phyloP scores from a whole-genome alignment of 37 sponge, comb jelly and placozoan genomes.

The Chondrilla cf. caribensis region DNA sequence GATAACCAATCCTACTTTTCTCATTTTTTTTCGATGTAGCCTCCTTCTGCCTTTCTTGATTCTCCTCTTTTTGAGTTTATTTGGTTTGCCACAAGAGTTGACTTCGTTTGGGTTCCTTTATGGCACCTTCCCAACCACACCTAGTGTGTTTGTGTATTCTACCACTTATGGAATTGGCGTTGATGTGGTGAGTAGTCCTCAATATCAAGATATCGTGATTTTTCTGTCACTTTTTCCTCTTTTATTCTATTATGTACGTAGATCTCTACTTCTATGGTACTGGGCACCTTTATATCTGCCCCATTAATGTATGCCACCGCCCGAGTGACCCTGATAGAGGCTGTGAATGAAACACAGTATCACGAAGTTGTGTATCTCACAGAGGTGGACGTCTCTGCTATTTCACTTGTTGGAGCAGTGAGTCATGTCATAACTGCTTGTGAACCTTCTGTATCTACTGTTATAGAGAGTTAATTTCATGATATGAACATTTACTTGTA shows the following conservation, averaged over 20 bases:
- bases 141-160: constrained; percentile 68
- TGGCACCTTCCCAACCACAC: constrained; percentile 76
- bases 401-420: constrained; percentile 35
- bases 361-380: constrained; percentile 6
- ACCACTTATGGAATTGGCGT: constrained; percentile 39
- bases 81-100: constrained; percentile 26
- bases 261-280: constrained; percentile 67
- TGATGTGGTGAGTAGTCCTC: constrained; percentile 33
- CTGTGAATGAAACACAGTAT: constrained; percentile 22
- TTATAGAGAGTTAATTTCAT: too few species aligned
- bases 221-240: not conserved
- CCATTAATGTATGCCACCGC: constrained; percentile 72
- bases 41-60: constrained; percentile 46
- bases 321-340: constrained; percentile 41
- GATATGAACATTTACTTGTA: too few species aligned
- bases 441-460: too few species aligned
- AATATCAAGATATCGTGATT: too few species aligned
- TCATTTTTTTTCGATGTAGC: too few species aligned
- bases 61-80: constrained; percentile 9
- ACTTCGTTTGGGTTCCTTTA: constrained; percentile 63
- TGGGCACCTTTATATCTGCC: constrained; percentile 70
- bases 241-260: constrained; percentile 1
- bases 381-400: constrained; percentile 13
- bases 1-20: too few species aligned
- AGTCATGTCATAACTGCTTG: too few species aligned